A percentile compares a stretch with the other conserved stretches of the same genome.
phyloP scores from a whole-genome alignment of 2,888 invertebrate genomes.

The Caenorhabditis sulstoni region DNA sequence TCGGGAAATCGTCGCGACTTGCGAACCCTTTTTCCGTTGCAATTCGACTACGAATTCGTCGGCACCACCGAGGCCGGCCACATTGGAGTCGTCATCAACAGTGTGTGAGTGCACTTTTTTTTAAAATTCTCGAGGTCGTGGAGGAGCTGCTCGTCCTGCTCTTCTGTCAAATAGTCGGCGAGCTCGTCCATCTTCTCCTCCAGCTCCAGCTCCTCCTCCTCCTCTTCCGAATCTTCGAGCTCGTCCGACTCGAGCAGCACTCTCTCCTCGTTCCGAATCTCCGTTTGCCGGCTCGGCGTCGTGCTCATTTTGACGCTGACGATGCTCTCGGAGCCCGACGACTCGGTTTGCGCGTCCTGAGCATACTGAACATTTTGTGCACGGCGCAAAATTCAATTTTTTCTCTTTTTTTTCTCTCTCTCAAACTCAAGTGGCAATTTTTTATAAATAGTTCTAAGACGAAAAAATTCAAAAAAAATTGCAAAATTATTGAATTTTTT shows the following conservation, averaged over 20 bases:
- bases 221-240: background rate
- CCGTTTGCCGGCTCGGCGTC: conserved; percentile 8
- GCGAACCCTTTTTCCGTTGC: conserved; percentile 52
- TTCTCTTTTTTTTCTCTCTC: too few relatives aligned
- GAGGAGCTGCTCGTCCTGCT: conserved; percentile 15
- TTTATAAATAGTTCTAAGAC: background rate
- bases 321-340: conserved; percentile 6
- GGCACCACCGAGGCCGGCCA: conserved; percentile 54
- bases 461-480: background rate
- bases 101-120: conserved; percentile 35
- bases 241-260: background rate
- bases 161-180: background rate
- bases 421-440: too few relatives aligned
- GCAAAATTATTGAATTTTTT: too few relatives aligned
- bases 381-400: background rate
- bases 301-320: conserved; percentile 26
- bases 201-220: conserved; percentile 9
- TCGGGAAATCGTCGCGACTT: conserved; percentile 30
- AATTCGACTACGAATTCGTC: conserved; percentile 59
- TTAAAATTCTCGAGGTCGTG: conserved; percentile 4
- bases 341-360: conserved; percentile 46
- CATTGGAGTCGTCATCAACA: conserved; percentile 58
- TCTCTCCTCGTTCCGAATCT: conserved; percentile 5
- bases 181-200: conserved; percentile 38
- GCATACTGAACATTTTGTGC: background rate